Evolutionary conservation across 1,140 invertebrate genomes (phyloP), one percentile per base, ranked within the genome.

Genomic region (Drosophila sp.): DNA sequence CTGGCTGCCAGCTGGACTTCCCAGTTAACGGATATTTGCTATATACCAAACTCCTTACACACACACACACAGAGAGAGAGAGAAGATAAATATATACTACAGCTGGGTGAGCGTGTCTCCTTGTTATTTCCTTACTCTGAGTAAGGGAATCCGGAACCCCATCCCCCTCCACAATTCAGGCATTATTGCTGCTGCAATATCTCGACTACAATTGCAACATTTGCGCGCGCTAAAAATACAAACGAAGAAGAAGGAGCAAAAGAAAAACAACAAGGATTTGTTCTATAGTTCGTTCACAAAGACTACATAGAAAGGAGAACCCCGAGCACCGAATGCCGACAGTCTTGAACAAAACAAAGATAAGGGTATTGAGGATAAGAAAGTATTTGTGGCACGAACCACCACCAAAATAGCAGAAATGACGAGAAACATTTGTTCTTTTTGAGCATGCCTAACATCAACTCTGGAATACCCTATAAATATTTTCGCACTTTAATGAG

Each of bases 201-300:
- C 64, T 76, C 38, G 63, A 35, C 61, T 70, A 76, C 83, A 83
- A 87, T 87, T 87, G 83, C 83, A 89, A 78, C 83, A 87, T 87
- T 89, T 89, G 76, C 83, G 80, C 83, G 84, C 83, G 84, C 84
- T 76, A 80, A 87, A 89, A 86, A 57, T 61, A 83, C 54, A 67
- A 69, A 50, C 30, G 25, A 50, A 10, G 23, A 50, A 50, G 23
- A 17, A 11, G 35, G 10, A 38, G 11, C 35, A 17, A 17, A 17
- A 17, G 17, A 47, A 47, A 47, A 50, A 50, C 23, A 50, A 50
- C 44, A 50, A 50, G 23, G 23, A 71, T 66, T 74, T 17, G 17
- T 74, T 66, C 80, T 57, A 82, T 64, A 71, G 67, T 78, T 66
- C 41, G 67, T 78, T 66, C 41, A 83, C 57, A 62, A 71, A 67